These are phyloP conservation scores for Salminus brasiliensis DNA, from an alignment of 2,113 vertebrate genomes.

Conservation along the genomic window DNA sequence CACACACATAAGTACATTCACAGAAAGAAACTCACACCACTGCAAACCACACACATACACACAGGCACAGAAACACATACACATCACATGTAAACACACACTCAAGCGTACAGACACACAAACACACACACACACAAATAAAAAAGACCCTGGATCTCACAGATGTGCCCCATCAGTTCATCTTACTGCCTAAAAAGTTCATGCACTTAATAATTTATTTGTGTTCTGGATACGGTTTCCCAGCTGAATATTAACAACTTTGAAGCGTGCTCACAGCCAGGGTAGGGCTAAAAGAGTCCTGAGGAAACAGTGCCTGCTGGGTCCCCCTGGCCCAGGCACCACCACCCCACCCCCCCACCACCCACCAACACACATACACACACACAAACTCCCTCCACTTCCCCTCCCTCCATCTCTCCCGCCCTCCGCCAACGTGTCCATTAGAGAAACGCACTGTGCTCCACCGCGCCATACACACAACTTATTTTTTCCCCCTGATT, in stretches of 20 bases:
- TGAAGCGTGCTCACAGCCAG: slow-evolving; percentile 90
- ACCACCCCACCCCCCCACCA: slow-evolving; percentile 11
- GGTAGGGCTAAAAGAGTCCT: slow-evolving; percentile 82
- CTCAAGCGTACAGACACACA: slow-evolving; percentile 35
- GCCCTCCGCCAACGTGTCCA: slow-evolving; percentile 57
- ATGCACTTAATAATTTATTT: slow-evolving; percentile 99
- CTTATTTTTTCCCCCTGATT: slow-evolving; percentile 83
- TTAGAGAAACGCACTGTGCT: slow-evolving; percentile 74
- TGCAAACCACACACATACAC: slow-evolving; percentile 5
- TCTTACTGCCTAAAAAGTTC: slow-evolving; percentile 99
- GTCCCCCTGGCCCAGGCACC: slow-evolving; percentile 76
- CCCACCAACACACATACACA: too few species aligned
- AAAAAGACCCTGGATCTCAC: slow-evolving; percentile 89
- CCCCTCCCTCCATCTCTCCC: slow-evolving; percentile 43
- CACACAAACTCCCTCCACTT: neutral
- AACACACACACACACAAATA: slow-evolving; percentile 74
- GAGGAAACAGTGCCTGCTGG: slow-evolving; percentile 78
- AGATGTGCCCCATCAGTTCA: slow-evolving; percentile 99
- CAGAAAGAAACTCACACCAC: neutral
- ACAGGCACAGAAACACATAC: slow-evolving; percentile 23
- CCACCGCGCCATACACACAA: slow-evolving; percentile 64
- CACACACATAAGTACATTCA: slow-evolving; percentile 9
- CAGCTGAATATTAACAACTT: slow-evolving; percentile 99
- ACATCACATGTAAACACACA: slow-evolving; percentile 34
- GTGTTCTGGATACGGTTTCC: slow-evolving; percentile 99